Base-by-base conservation (phyloP, 2,797 vertebrate genomes). In the Steatocranus sp. region DNA sequence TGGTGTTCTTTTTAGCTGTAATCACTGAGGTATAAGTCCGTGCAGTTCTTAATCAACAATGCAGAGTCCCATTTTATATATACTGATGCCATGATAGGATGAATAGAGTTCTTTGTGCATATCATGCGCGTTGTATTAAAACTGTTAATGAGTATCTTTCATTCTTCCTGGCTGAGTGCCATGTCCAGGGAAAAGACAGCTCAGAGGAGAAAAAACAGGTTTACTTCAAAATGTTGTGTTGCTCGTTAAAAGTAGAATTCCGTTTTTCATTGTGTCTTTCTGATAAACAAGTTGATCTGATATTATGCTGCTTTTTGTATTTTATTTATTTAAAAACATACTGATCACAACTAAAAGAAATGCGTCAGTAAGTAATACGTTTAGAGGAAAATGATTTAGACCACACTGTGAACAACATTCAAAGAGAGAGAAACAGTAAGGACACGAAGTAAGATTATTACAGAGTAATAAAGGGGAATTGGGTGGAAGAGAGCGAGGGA, bases 41-140 rank as follows among this genome's bases (percentile, higher is more conserved):
- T 38, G 61, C 25, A 78, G n/a, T 68, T 61, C 54, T 9, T 27
- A 38, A 79, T 68, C 11, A 43, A 30, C 8, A 23, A 32, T 30
- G 38, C 11, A 41, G 80, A 83, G 82, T 83, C 63, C n/a, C 32
- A 82, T 82, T 85, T 78, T 53, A 76, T 78, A 77, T 84, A 36
- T 43, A 83, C 48, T 84, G 84, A 84, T 83, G 66, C 48, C 70
- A 81, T 93, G 87, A 83, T 27, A 63, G 20, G 3, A 78, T 92
- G 90, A 93, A 93, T 86, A 17, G 82, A 78, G 49, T 3, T 84
- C 88, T 89, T 93, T 94, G 91, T 93, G n/a, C 25, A 20, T 20
- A 79, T 90, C 93, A 89, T 84, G 88, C 84, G 84, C 83, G 68
- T 74, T 84, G 75, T 48, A 70, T 89, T 90, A 87, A 88, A 86